phyloP scores from a whole-genome alignment of 2,888 invertebrate species.

The Mythimna lalbum region DNA sequence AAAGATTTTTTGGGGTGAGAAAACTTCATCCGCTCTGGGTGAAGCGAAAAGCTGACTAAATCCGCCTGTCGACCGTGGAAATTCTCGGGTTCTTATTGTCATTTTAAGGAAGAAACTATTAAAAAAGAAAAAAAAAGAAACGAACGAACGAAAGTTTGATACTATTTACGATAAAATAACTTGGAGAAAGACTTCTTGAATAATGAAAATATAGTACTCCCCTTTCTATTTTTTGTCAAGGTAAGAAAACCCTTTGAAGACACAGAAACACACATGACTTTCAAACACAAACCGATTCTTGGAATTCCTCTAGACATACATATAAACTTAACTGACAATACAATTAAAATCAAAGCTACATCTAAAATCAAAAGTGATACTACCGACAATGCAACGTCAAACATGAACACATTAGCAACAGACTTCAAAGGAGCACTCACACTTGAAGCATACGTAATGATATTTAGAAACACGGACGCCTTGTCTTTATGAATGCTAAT shows the following conservation, averaged over 20 bases:
- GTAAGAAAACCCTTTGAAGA: background rate
- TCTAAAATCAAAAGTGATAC: constrained; percentile 31
- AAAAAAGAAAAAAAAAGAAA: too few relatives aligned
- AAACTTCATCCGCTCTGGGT: too few relatives aligned
- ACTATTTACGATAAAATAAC: background rate
- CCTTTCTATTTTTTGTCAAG: background rate
- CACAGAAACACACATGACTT: background rate
- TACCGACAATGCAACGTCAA: constrained; percentile 8
- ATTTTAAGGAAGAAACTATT: background rate
- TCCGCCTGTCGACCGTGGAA: too few relatives aligned
- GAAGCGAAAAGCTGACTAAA: too few relatives aligned
- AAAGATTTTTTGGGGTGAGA: too few relatives aligned
- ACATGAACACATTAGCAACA: constrained; percentile 39
- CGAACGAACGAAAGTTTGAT: too few relatives aligned
- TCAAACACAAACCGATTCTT: background rate
- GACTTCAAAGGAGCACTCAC: constrained; percentile 54
- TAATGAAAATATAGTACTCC: too few relatives aligned
- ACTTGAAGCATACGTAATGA: constrained; percentile 48
- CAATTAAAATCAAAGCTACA: constrained; percentile 26
- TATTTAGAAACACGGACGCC: constrained; percentile 55
- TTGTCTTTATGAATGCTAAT: constrained; percentile 45
- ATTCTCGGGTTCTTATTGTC: too few relatives aligned
- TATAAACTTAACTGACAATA: constrained; percentile 1
- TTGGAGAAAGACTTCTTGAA: too few relatives aligned
- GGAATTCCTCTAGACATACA: background rate